Conservation (phyloP, 2,113 vertebrate genomes). For the Cercocebus atys region DNA sequence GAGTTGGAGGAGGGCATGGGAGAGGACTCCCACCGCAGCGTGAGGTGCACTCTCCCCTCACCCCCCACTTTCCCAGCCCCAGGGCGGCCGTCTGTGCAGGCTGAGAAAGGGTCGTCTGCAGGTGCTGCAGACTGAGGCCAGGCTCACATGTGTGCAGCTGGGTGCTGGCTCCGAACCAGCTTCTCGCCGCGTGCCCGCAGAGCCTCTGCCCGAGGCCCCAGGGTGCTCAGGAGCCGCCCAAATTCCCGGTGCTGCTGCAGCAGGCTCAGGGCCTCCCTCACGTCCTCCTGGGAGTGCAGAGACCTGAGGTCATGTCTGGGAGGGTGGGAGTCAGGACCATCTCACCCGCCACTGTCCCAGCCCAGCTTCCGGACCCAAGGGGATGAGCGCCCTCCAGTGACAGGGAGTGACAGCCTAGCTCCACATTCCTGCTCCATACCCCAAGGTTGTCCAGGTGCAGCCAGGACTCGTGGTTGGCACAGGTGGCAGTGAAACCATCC, state of each 20-base stretch:
- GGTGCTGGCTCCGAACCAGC: slow-evolving; percentile 83
- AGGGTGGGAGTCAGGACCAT: neutral
- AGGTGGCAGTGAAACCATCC: slow-evolving; percentile 86
- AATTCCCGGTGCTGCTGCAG: slow-evolving; percentile 89
- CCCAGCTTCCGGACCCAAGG: neutral
- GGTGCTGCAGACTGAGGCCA: neutral
- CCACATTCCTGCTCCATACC: slow-evolving; percentile 79
- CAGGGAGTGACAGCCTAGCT: neutral
- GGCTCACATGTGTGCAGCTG: slow-evolving; percentile 83
- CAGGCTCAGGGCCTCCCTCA: slow-evolving; percentile 86
- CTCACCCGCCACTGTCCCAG: fast-evolving
- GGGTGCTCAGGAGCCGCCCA: slow-evolving; percentile 82
- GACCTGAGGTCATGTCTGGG: neutral
- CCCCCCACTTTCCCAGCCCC: neutral
- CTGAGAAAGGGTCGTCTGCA: neutral
- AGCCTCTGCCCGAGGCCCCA: slow-evolving; percentile 84
- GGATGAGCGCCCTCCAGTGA: neutral
- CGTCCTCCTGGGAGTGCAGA: slow-evolving; percentile 84
- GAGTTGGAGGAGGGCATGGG: fast-evolving
- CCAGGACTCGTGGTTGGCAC: slow-evolving; percentile 88
- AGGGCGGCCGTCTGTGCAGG: too few relatives aligned
- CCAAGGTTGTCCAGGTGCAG: slow-evolving; percentile 87
- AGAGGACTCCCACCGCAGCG: neutral
- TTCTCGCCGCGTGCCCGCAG: slow-evolving; percentile 83
- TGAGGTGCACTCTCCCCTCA: fast-evolving